Evolutionary conservation across 2,797 vertebrate genomes (phyloP).

Genomic region (Helicolenus hilgendorfi): DNA sequence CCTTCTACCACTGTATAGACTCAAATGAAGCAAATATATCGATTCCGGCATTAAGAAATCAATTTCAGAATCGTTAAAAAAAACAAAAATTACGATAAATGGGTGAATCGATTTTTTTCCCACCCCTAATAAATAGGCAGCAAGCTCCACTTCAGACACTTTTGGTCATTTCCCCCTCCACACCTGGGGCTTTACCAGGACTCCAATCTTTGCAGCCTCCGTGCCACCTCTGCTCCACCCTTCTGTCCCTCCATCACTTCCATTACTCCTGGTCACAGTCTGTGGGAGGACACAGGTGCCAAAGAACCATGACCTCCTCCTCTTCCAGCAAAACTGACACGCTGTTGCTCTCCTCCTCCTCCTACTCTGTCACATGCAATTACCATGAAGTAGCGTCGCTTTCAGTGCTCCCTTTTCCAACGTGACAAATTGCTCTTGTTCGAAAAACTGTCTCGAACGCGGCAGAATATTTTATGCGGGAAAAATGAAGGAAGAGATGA

Average conservation of each 20-base stretch:
- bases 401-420: conserved; percentile 40
- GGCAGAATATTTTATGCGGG: conserved; percentile 17
- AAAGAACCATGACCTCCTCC: conserved; percentile 44
- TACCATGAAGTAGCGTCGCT: conserved; percentile 50
- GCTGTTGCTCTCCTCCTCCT: conserved; percentile 14
- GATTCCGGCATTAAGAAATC: too few species aligned
- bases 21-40: too few species aligned
- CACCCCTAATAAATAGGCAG: neutral
- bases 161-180: neutral
- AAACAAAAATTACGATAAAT: too few species aligned
- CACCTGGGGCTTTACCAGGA: conserved; percentile 30
- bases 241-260: conserved; percentile 29
- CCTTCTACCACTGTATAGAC: too few species aligned
- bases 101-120: too few species aligned
- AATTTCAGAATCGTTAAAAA: too few species aligned
- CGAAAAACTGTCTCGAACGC: conserved; percentile 44
- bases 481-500: neutral
- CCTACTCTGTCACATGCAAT: conserved; percentile 58
- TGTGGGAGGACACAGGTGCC: conserved; percentile 42
- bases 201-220: neutral
- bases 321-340: neutral
- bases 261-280: conserved; percentile 59
- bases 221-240: neutral
- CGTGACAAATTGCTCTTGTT: conserved; percentile 69
- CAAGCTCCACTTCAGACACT: neutral